These are phyloP conservation scores for Centruroides vittatus DNA, from an alignment of 1,140 invertebrate genomes.

Conservation along the genomic window DNA sequence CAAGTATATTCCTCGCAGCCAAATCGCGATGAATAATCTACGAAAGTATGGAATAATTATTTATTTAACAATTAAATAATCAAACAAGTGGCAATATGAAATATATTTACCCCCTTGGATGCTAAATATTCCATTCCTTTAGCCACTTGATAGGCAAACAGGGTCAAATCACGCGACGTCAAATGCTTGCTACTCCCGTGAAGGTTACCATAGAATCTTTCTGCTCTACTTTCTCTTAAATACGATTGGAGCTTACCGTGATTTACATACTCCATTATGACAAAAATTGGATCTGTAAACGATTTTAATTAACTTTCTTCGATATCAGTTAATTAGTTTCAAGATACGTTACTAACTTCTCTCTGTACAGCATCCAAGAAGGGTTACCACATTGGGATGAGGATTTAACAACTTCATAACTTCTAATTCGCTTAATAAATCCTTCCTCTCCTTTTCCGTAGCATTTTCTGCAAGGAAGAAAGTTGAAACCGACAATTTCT, in stretches of 20 bases:
- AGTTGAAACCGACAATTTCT: neutral
- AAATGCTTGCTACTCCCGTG: slow-evolving; percentile 4
- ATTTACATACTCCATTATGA: slow-evolving; percentile 83
- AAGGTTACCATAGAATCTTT: slow-evolving; percentile 12
- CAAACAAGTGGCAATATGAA: neutral
- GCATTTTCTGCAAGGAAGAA: slow-evolving; percentile 64
- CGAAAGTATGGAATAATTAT: neutral
- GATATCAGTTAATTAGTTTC: neutral
- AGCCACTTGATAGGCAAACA: slow-evolving; percentile 81
- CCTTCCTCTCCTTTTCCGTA: slow-evolving; percentile 67
- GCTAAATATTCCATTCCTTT: slow-evolving; percentile 83
- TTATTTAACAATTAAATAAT: neutral
- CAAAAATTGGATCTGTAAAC: slow-evolving; percentile 67
- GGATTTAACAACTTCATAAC: slow-evolving; percentile 60
- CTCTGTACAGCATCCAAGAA: slow-evolving; percentile 60
- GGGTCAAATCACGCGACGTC: slow-evolving; percentile 41
- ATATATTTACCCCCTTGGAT: slow-evolving; percentile 48
- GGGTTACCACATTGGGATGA: slow-evolving; percentile 57
- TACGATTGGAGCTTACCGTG: slow-evolving; percentile 83
- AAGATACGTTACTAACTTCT: slow-evolving; percentile 34
- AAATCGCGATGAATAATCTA: slow-evolving; percentile 64
- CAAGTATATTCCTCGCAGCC: slow-evolving; percentile 78
- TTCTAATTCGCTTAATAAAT: slow-evolving; percentile 61
- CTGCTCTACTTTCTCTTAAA: slow-evolving; percentile 36
- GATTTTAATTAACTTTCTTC: neutral